phyloP scores from a whole-genome alignment of 2,888 invertebrate genomes.

The Drosophila koepferae region DNA sequence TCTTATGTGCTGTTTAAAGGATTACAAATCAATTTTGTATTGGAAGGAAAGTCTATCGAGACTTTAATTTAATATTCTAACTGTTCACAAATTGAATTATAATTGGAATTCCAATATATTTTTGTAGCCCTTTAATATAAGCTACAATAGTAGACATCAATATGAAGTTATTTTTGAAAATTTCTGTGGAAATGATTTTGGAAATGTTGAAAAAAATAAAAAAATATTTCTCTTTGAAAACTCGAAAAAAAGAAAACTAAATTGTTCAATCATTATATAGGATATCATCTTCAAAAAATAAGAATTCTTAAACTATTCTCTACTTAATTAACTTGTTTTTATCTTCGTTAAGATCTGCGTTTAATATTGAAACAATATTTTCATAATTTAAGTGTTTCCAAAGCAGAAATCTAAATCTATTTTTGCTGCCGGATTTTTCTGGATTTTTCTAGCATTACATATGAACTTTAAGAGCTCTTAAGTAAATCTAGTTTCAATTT shows the following conservation, averaged over 20 bases:
- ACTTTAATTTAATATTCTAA: background rate
- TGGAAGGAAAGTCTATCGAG: background rate
- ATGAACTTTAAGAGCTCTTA: too few relatives aligned
- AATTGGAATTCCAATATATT: background rate
- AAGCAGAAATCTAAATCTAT: too few relatives aligned
- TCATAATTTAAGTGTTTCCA: background rate
- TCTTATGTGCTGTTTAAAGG: constrained; percentile 1
- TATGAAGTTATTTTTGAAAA: background rate
- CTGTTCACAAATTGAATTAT: background rate
- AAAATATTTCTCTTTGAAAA: too few relatives aligned
- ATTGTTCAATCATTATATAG: background rate
- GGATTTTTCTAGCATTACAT: too few relatives aligned
- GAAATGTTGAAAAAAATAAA: background rate
- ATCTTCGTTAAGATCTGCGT: background rate
- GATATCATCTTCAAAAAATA: background rate
- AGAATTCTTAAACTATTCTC: too few relatives aligned
- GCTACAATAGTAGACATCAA: background rate
- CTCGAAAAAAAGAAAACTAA: too few relatives aligned
- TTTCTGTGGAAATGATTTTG: background rate
- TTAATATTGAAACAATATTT: background rate
- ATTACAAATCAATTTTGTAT: constrained; percentile 2
- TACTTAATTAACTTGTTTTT: too few relatives aligned
- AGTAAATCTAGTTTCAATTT: background rate
- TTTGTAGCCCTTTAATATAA: background rate
- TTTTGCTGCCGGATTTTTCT: too few relatives aligned